Evolutionary conservation across 2,888 invertebrate species (phyloP).

Genomic region (Lepeophtheirus nordmannii): DNA sequence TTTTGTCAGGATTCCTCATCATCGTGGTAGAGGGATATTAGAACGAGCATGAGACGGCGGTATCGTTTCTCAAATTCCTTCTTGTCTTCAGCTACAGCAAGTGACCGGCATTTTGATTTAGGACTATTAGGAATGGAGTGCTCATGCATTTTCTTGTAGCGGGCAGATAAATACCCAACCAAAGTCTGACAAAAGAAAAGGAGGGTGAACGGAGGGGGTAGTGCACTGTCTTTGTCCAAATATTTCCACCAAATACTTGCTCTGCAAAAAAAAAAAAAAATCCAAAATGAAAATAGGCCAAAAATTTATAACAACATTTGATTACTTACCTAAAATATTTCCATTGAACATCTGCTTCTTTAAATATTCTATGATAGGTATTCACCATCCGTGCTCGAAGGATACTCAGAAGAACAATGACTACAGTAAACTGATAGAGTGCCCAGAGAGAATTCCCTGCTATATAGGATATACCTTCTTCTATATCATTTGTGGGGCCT

Average conservation of each 20-base stretch:
- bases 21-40: conserved; percentile 7
- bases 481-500: conserved; percentile 4
- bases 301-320: too few species aligned
- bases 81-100: conserved; percentile 10
- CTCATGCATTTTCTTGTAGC: not conserved
- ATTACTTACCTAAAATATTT: conserved; percentile 21
- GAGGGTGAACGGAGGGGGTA: conserved; percentile 23
- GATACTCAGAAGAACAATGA: conserved; percentile 22
- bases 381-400: conserved; percentile 23
- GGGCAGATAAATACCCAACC: not conserved
- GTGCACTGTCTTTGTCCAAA: conserved; percentile 16
- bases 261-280: not conserved
- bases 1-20: conserved; percentile 13
- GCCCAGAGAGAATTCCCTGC: conserved; percentile 23
- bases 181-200: conserved; percentile 11
- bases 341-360: conserved; percentile 25
- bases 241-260: conserved; percentile 25
- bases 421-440: conserved; percentile 21
- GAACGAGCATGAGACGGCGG: conserved; percentile 12
- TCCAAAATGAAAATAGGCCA: not conserved
- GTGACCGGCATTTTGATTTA: not conserved
- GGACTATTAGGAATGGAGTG: not conserved
- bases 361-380: conserved; percentile 24
- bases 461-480: conserved; percentile 20
- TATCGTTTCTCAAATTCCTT: conserved; percentile 18